A percentile compares a stretch with the other conserved stretches of the same genome.
phyloP scores from a whole-genome alignment of 2,113 vertebrate genomes.

The Catharus bicknelli region DNA sequence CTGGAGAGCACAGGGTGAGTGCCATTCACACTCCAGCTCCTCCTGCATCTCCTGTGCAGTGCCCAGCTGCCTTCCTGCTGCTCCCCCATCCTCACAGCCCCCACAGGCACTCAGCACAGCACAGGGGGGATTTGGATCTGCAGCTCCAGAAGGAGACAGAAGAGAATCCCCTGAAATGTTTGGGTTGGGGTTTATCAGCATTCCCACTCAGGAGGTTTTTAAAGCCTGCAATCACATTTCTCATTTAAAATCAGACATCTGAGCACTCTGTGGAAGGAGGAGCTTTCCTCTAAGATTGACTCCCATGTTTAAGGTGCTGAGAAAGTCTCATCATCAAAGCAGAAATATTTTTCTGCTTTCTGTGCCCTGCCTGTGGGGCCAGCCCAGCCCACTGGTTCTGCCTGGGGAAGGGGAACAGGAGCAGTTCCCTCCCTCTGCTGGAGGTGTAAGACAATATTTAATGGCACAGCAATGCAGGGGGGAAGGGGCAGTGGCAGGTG shows the following conservation, averaged over 20 bases:
- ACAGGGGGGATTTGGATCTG: background rate
- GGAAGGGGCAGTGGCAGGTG: background rate
- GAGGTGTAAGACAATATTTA: fast-evolving
- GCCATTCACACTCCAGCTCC: background rate
- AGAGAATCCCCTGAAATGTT: background rate
- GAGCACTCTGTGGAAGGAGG: background rate
- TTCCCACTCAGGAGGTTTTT: background rate
- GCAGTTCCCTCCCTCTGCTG: background rate
- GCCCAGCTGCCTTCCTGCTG: background rate
- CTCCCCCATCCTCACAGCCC: background rate
- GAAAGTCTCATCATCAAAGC: background rate
- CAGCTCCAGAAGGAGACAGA: background rate
- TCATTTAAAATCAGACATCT: background rate
- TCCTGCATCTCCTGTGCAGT: background rate
- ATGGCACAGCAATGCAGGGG: fast-evolving
- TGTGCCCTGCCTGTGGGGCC: background rate
- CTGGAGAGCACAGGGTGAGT: background rate
- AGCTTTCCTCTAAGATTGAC: background rate
- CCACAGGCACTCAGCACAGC: background rate
- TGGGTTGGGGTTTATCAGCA: background rate
- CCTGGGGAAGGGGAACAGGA: background rate
- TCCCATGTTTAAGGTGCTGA: background rate
- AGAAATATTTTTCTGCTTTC: background rate
- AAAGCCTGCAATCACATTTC: background rate
- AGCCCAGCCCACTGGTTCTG: background rate